phyloP scores from a whole-genome alignment of 2,113 vertebrate species.

The Cryptomyrus ogoouensis region DNA sequence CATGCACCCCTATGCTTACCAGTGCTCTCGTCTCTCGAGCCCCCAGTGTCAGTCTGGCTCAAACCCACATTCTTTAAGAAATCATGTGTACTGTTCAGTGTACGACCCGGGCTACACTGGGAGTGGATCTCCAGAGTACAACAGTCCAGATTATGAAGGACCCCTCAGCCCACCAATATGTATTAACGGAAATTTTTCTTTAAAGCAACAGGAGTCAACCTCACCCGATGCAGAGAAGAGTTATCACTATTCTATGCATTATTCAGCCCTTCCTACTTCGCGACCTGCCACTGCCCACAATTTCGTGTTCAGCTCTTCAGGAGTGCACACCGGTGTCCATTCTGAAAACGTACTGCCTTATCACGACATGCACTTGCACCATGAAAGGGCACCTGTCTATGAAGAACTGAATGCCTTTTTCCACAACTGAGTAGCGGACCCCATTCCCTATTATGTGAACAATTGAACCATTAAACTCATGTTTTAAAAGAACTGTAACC shows the following conservation, averaged over 20 bases:
- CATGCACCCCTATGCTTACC: slow-evolving; percentile 83
- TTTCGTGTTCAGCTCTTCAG: slow-evolving; percentile 78
- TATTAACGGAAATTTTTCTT: slow-evolving; percentile 80
- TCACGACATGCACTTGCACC: slow-evolving; percentile 82
- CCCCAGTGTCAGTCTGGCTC: slow-evolving; percentile 78
- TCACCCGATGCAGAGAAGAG: slow-evolving; percentile 86
- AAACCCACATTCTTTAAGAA: slow-evolving; percentile 70
- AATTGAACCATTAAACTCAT: slow-evolving; percentile 10
- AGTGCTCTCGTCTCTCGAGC: slow-evolving; percentile 81
- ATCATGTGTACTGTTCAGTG: slow-evolving; percentile 75
- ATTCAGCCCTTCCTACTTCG: slow-evolving; percentile 77
- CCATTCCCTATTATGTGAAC: slow-evolving; percentile 38
- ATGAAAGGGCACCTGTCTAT: slow-evolving; percentile 83
- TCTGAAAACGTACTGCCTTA: slow-evolving; percentile 93
- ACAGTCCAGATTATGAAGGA: slow-evolving; percentile 89
- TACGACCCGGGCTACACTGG: slow-evolving; percentile 79
- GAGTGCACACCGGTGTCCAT: slow-evolving; percentile 76
- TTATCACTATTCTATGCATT: slow-evolving; percentile 98
- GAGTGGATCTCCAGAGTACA: slow-evolving; percentile 86
- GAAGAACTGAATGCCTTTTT: slow-evolving; percentile 97
- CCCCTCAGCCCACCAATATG: slow-evolving; percentile 87
- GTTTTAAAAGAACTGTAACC: slow-evolving; percentile 4
- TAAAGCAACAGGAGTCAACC: slow-evolving; percentile 77
- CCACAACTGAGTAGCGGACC: slow-evolving; percentile 70
- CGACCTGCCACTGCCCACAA: slow-evolving; percentile 68